A percentile compares a stretch with the other conserved stretches of the same genome.
These are phyloP conservation scores for Trachops cirrhosus DNA, from an alignment of 2,797 vertebrate genomes.

Conservation along the genomic window DNA sequence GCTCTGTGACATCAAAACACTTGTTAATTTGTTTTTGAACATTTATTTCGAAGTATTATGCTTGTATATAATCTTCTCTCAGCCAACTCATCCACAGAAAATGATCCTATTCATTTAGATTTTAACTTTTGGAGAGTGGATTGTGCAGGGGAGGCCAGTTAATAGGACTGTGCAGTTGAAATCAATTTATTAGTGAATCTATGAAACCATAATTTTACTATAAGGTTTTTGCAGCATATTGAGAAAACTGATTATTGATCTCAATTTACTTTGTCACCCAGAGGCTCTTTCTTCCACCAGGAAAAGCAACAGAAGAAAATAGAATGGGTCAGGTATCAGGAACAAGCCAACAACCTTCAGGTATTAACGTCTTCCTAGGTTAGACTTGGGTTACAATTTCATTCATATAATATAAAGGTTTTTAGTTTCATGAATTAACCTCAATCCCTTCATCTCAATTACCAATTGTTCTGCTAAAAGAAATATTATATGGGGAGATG, in stretches of 20 bases:
- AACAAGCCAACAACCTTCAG: constrained; percentile 62
- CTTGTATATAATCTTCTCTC: background rate
- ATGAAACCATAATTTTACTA: constrained; percentile 17
- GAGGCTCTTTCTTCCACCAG: constrained; percentile 74
- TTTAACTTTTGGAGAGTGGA: constrained; percentile 34
- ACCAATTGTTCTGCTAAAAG: constrained; percentile 17
- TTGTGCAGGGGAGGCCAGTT: background rate
- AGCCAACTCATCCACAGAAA: constrained; percentile 41
- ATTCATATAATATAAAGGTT: background rate
- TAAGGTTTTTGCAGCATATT: constrained; percentile 12
- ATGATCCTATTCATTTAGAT: constrained; percentile 23
- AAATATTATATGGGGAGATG: background rate
- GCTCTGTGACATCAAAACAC: constrained; percentile 20
- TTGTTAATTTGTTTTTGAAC: constrained; percentile 50
- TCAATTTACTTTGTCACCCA: constrained; percentile 71
- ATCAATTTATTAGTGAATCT: constrained; percentile 7
- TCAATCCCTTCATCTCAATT: background rate
- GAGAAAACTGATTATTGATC: constrained; percentile 59
- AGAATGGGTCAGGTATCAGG: constrained; percentile 63
- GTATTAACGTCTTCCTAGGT: constrained; percentile 48
- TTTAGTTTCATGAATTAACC: constrained; percentile 18
- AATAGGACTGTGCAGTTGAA: background rate
- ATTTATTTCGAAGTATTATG: constrained; percentile 14
- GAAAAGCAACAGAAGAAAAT: constrained; percentile 67
- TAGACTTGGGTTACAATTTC: background rate